Evolutionary conservation across 2,888 invertebrate species (phyloP).

Genomic region (Stenotaenia linearis): DNA sequence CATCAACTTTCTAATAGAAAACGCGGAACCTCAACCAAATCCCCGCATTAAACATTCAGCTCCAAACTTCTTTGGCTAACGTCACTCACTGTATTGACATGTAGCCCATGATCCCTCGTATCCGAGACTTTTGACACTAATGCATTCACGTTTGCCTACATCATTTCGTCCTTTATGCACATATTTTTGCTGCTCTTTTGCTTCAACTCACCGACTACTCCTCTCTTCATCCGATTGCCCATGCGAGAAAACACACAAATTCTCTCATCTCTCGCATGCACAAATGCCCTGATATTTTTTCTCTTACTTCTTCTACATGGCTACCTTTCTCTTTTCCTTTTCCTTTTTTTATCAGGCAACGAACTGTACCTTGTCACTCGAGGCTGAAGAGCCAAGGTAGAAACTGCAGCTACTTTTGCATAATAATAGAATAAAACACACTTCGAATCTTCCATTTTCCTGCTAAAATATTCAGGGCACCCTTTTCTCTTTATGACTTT

Average conservation of each 20-base stretch:
- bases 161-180: conserved; percentile 22
- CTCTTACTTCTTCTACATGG: conserved; percentile 1
- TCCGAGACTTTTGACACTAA: conserved; percentile 23
- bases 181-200: conserved; percentile 1
- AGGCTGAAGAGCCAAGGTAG: conserved; percentile 20
- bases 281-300: conserved; percentile 6
- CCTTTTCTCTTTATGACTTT: conserved; percentile 13
- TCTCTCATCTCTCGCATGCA: conserved; percentile 5
- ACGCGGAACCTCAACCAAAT: not conserved
- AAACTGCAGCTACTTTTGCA: conserved; percentile 26
- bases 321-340: not conserved
- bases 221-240: conserved; percentile 3
- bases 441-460: not conserved
- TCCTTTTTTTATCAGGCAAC: conserved; percentile 2
- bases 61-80: not conserved
- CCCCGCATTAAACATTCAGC: not conserved
- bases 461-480: conserved; percentile 24
- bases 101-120: not conserved
- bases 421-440: conserved; percentile 28
- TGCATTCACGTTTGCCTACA: conserved; percentile 19
- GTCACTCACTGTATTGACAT: conserved; percentile 2
- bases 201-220: not conserved
- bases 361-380: not conserved
- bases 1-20: too few species aligned
- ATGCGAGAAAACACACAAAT: conserved; percentile 16